phyloP scores from a whole-genome alignment of 2,797 vertebrate genomes.

The Liasis olivaceus region DNA sequence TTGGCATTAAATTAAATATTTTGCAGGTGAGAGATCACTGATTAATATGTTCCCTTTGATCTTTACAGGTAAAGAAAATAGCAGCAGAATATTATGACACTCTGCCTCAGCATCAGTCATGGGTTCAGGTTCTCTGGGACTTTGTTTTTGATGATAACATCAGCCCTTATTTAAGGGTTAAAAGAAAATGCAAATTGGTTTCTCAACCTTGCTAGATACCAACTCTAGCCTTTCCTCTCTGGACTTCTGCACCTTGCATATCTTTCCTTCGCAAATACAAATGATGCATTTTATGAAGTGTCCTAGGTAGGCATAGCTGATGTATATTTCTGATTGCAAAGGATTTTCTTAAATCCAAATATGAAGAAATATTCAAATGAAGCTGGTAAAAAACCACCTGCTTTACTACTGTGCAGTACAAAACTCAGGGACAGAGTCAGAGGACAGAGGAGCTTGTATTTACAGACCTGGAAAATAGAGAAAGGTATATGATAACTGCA shows the following conservation, averaged over 20 bases:
- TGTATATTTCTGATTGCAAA: accelerated
- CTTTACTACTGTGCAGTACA: not conserved
- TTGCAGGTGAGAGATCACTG: not conserved
- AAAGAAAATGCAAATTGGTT: conserved; percentile 84
- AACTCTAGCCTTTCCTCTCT: accelerated
- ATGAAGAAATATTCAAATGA: conserved; percentile 31
- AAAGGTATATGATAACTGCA: not conserved
- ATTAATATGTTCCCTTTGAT: not conserved
- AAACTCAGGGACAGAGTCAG: not conserved
- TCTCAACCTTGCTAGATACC: conserved; percentile 67
- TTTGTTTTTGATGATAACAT: conserved; percentile 92
- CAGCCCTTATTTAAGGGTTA: conserved; percentile 90
- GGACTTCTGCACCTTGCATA: not conserved
- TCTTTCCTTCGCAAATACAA: not conserved
- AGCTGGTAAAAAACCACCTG: not conserved
- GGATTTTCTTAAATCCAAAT: not conserved
- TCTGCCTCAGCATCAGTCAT: conserved; percentile 92
- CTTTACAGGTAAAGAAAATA: conserved; percentile 89
- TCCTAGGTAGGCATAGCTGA: conserved; percentile 10
- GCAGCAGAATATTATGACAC: conserved; percentile 93
- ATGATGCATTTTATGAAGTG: not conserved
- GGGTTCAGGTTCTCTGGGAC: conserved; percentile 93
- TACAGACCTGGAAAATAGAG: not conserved
- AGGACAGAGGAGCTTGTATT: not conserved
- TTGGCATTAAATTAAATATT: not conserved